These are phyloP conservation scores for Lottia scabra DNA, from an alignment of 2,888 invertebrate genomes.

Conservation along the genomic window DNA sequence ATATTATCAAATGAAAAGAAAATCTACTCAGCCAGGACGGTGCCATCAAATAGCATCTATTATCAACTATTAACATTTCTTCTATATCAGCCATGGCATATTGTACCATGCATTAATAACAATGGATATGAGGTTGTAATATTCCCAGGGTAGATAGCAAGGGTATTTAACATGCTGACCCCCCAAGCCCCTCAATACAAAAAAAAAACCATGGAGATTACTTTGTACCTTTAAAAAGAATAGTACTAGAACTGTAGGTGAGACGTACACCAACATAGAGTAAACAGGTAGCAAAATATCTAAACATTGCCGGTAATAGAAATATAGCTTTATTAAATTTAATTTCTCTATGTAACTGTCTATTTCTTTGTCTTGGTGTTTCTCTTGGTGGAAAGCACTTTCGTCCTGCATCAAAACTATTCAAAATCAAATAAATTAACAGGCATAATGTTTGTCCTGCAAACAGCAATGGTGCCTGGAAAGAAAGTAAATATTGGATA, in stretches of 20 bases:
- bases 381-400: neutral
- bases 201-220: too few species aligned
- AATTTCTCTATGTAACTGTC: neutral
- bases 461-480: neutral
- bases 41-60: too few species aligned
- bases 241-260: conserved; percentile 31
- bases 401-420: neutral
- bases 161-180: too few species aligned
- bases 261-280: conserved; percentile 31
- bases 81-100: too few species aligned
- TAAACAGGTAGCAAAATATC: conserved; percentile 22
- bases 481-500: neutral
- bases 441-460: neutral
- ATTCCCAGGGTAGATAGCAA: too few species aligned
- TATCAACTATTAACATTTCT: too few species aligned
- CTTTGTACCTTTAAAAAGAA: conserved; percentile 30
- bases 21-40: too few species aligned
- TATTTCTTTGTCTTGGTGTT: neutral
- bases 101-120: too few species aligned
- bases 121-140: too few species aligned
- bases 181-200: too few species aligned
- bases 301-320: conserved; percentile 27
- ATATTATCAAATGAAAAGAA: too few species aligned
- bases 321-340: conserved; percentile 17
- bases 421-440: neutral